Evolutionary conservation across 2,113 vertebrate genomes (phyloP).

Genomic region (Xyliphius kryptos): DNA sequence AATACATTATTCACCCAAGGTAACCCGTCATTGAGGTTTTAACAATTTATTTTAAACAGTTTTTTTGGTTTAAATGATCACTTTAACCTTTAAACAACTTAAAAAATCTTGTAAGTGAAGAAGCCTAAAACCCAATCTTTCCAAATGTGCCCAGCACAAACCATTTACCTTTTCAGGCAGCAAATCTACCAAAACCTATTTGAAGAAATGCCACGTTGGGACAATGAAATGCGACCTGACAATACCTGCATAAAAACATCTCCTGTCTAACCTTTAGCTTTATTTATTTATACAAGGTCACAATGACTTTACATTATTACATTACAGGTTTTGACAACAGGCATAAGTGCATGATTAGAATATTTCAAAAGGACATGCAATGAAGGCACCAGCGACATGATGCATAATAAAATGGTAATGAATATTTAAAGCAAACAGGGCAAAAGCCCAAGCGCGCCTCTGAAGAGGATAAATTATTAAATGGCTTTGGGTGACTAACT

Average conservation of each 20-base stretch:
- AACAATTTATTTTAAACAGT: no score
- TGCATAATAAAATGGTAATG: slow-evolving; percentile 36
- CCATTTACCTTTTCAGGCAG: no score
- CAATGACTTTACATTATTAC: slow-evolving; percentile 6
- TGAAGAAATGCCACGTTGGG: background rate
- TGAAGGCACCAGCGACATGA: slow-evolving; percentile 10
- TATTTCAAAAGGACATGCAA: slow-evolving; percentile 18
- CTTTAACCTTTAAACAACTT: no score
- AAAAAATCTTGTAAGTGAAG: no score
- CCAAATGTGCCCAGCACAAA: no score
- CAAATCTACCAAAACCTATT: no score
- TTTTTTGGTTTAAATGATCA: no score
- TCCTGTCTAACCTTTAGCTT: slow-evolving; percentile 1
- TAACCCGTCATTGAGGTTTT: no score
- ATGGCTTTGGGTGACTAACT: slow-evolving; percentile 15
- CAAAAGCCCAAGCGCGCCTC: slow-evolving; percentile 23
- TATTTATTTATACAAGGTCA: slow-evolving; percentile 27
- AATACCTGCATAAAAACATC: slow-evolving; percentile 1
- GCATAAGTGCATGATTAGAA: slow-evolving; percentile 24
- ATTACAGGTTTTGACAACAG: slow-evolving; percentile 26
- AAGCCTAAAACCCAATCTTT: no score
- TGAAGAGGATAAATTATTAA: slow-evolving; percentile 35
- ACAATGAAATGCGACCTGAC: background rate
- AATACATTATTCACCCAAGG: no score
- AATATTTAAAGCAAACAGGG: slow-evolving; percentile 40